Evolutionary conservation across 1,140 invertebrate genomes (phyloP), one percentile per base, ranked within the genome.

Genomic region (Onthophagus taurus): DNA sequence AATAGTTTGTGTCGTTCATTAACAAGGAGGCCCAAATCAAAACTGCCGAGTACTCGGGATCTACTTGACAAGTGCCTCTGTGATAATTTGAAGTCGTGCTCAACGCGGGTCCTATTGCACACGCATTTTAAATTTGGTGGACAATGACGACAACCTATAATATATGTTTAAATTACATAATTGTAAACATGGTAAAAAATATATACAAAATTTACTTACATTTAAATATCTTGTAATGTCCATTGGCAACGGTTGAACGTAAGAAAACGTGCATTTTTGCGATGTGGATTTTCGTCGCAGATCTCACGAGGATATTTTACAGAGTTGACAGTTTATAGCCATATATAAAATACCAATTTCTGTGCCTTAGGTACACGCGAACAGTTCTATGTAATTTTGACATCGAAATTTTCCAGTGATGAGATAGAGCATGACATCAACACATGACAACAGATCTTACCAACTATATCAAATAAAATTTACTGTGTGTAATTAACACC

Each of bases 91-190:
- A 46, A 37, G n/a, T 47, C 9, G 41, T 42, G 33, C 39, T 41
- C 46, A 13, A 23, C 13, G 37, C 21, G 21, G 16, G 39, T 24
- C 29, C 31, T 43, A 39, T 39, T 43, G 26, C 24, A 29, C 45
- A 51, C 11, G 45, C 16, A 39, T 39, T 46, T 35, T 34, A 14
- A 23, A 17, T 41, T 30, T 35, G 43, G 29, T 8, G 47, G 43
- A 30, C 38, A 47, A 39, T 42, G 37, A 35, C 47, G 43, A 43
- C 41, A 51, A 49, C 43, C 52, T 54, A 37, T n/a, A 54, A 54
- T 1, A 45, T 13, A 13, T 18, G 18, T 34, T 31, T 13, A 29
- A 23, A 12, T 44, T 23, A 35, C 33, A 16, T 23, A 13, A 2
- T 12, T 19, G 14, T 30, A 17, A 14, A 8, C 16, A 30, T 18